These are phyloP conservation scores for Salvelinus alpinus DNA, from an alignment of 2,113 vertebrate species.

Conservation along the genomic window DNA sequence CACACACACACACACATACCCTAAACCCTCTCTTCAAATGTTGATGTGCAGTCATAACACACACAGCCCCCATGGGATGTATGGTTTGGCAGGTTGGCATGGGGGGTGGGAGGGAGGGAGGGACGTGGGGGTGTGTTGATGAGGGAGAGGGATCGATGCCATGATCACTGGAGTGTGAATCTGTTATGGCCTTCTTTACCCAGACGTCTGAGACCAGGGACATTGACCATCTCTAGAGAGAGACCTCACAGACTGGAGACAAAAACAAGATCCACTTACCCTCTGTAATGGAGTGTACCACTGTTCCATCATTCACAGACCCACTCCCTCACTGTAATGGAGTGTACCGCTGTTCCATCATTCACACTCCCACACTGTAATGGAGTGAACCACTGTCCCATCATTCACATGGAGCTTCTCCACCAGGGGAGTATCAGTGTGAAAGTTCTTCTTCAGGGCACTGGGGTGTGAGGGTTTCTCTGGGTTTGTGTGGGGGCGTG, in stretches of 20 bases:
- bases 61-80: neutral
- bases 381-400: neutral
- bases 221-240: neutral
- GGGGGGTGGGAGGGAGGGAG: constrained; percentile 14
- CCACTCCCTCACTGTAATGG: no score
- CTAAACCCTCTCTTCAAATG: neutral
- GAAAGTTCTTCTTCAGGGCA: neutral
- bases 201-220: constrained; percentile 17
- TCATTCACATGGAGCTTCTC: neutral
- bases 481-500: constrained; percentile 1
- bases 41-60: neutral
- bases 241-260: constrained; percentile 1
- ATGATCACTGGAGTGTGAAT: constrained; percentile 41
- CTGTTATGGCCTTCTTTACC: constrained; percentile 36
- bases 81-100: neutral
- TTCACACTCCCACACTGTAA: no score
- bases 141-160: constrained; percentile 35
- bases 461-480: neutral
- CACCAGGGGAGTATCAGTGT: constrained; percentile 1
- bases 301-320: neutral
- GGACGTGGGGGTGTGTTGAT: neutral
- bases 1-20: neutral
- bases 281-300: neutral
- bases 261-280: neutral
- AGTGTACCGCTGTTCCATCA: no score